A percentile compares a stretch with the other conserved stretches of the same genome.
Conservation (phyloP, 2,888 invertebrate species). For the Apodemia mormo region DNA sequence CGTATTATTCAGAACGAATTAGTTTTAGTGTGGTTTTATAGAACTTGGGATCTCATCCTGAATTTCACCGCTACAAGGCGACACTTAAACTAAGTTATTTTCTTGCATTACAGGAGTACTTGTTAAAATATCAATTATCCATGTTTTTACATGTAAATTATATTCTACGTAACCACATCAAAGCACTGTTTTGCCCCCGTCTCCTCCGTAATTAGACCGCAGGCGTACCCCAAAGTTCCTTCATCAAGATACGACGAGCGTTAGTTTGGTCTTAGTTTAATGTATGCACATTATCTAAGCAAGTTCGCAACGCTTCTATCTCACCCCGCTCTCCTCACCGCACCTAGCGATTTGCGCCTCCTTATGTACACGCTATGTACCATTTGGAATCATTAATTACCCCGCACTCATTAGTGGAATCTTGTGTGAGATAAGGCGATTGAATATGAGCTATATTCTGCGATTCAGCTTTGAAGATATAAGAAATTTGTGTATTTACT, state of each 20-base stretch:
- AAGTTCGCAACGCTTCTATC: conserved; percentile 57
- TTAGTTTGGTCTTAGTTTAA: conserved; percentile 80
- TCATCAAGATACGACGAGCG: conserved; percentile 73
- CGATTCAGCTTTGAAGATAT: neutral
- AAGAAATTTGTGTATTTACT: neutral
- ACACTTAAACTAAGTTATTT: neutral
- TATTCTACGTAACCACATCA: conserved; percentile 43
- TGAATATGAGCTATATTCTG: neutral
- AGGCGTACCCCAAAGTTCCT: conserved; percentile 66
- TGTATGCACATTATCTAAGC: conserved; percentile 82
- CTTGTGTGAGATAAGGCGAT: neutral
- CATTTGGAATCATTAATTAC: conserved; percentile 46
- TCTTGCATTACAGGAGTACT: neutral
- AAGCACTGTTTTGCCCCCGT: conserved; percentile 42
- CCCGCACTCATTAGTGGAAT: conserved; percentile 22
- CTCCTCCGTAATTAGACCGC: conserved; percentile 70
- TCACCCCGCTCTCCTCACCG: conserved; percentile 44
- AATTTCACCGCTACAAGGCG: too few relatives aligned
- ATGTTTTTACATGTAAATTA: conserved; percentile 46
- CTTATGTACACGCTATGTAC: conserved; percentile 47
- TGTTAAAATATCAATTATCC: conserved; percentile 12
- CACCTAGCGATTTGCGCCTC: conserved; percentile 44
- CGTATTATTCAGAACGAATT: too few relatives aligned
- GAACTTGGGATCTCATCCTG: too few relatives aligned
- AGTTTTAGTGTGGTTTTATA: too few relatives aligned